Evolutionary conservation across 2,113 vertebrate genomes (phyloP).

Genomic region (Prolemur simus): DNA sequence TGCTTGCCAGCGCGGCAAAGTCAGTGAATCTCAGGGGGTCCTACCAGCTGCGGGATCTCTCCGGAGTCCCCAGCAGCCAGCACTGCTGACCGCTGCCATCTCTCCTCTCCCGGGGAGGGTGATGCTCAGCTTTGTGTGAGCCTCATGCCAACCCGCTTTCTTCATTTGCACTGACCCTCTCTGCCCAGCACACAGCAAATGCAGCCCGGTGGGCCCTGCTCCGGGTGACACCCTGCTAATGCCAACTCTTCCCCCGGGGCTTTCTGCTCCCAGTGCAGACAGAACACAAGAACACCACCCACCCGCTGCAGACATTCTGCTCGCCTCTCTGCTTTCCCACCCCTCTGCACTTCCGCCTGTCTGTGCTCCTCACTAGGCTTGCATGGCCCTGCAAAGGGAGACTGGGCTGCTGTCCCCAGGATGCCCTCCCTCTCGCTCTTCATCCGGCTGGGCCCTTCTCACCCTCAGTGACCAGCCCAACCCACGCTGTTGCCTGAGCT

Average conservation of each 20-base stretch:
- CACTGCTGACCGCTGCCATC: background rate
- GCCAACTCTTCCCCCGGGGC: background rate
- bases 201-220: background rate
- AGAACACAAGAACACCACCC: background rate
- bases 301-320: background rate
- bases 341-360: background rate
- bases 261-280: background rate
- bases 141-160: background rate
- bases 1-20: background rate
- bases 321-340: background rate
- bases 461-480: background rate
- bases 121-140: background rate
- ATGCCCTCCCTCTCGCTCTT: background rate
- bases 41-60: background rate
- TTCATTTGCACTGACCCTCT: background rate
- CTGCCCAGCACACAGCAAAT: background rate
- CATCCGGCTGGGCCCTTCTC: background rate
- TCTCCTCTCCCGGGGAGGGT: background rate
- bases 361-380: background rate
- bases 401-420: fast-evolving
- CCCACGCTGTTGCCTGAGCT: background rate
- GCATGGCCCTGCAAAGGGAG: background rate
- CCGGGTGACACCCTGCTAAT: background rate
- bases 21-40: background rate
- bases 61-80: no score